Percentiles rank a stretch among this genome's conserved stretches.
These are phyloP conservation scores for Drosophila ambigua DNA, from an alignment of 1,140 invertebrate species.

Conservation along the genomic window DNA sequence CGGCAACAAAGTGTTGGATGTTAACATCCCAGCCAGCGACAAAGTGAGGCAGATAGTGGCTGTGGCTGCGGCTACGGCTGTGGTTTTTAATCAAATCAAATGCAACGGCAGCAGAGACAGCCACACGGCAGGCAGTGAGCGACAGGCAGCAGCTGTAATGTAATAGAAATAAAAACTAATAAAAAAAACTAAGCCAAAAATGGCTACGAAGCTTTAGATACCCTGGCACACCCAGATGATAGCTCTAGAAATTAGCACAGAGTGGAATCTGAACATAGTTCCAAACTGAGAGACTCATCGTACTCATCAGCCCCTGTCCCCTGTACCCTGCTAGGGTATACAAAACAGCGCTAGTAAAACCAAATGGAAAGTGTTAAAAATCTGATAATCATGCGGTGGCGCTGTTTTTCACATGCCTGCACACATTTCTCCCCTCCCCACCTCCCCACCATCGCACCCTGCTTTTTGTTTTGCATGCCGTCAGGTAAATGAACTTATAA, in stretches of 20 bases:
- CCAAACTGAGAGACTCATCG: no score
- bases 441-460: conserved; percentile 22
- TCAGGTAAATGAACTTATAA: conserved; percentile 81
- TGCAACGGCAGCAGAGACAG: conserved; percentile 42
- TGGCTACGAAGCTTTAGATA: not conserved
- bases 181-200: conserved; percentile 19
- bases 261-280: no score
- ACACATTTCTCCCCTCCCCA: conserved; percentile 72
- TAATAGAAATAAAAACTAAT: conserved; percentile 39
- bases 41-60: conserved; percentile 67
- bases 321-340: no score
- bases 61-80: conserved; percentile 6
- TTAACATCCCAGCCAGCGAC: conserved; percentile 60
- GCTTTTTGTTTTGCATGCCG: conserved; percentile 36
- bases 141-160: conserved; percentile 50
- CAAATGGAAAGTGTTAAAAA: conserved; percentile 80
- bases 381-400: conserved; percentile 79
- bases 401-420: conserved; percentile 72
- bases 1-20: conserved; percentile 64
- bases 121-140: conserved; percentile 1
- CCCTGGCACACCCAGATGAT: no score
- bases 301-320: no score
- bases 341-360: not conserved
- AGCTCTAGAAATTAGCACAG: no score
- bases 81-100: conserved; percentile 80